Conservation (phyloP, 2,888 invertebrate species). For the Rhogogaster chlorosoma region DNA sequence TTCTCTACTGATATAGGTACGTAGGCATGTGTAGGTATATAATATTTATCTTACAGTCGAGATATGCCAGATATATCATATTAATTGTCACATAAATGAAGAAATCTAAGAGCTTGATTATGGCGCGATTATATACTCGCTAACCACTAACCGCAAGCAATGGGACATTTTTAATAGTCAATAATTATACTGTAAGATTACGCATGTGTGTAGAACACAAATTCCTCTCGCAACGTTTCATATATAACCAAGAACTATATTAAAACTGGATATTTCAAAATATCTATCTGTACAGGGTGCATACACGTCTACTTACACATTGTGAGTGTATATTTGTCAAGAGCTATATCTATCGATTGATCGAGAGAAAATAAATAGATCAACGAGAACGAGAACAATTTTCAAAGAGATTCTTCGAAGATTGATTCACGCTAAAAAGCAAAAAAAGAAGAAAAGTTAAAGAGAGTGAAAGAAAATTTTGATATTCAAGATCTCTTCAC, state of each 20-base stretch:
- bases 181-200: not conserved
- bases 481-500: constrained; percentile 29
- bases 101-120: not conserved
- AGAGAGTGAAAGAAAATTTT: not conserved
- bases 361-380: not conserved
- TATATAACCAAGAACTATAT: not conserved
- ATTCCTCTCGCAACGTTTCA: not conserved
- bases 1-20: not conserved
- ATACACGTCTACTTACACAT: not conserved
- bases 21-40: not conserved
- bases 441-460: not conserved
- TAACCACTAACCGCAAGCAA: not conserved
- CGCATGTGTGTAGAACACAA: not conserved
- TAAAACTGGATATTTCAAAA: not conserved
- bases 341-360: not conserved
- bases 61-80: not conserved
- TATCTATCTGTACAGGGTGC: not conserved
- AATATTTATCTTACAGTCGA: not conserved
- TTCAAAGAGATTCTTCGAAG: not conserved
- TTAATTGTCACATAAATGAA: not conserved
- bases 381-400: not conserved
- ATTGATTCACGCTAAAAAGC: not conserved
- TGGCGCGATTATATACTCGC: not conserved
- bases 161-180: not conserved
- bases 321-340: not conserved